Evolutionary conservation across 2,888 invertebrate genomes (phyloP).

Genomic region (Platycnemis pennipes): DNA sequence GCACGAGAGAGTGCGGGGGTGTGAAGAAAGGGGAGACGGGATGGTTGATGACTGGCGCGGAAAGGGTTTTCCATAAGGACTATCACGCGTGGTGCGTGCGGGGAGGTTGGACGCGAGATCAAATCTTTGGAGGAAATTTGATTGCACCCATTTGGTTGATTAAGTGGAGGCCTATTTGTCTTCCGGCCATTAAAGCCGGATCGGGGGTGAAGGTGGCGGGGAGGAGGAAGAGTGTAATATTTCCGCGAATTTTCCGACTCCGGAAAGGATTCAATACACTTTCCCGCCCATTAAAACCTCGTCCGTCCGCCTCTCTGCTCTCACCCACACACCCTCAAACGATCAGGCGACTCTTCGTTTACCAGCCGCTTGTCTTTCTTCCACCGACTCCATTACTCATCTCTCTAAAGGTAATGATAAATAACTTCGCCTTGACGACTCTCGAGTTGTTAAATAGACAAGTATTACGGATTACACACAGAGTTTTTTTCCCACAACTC

Average conservation of each 20-base stretch:
- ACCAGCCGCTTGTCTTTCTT: neutral
- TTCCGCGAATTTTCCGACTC: slow-evolving; percentile 53
- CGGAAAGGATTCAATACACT: slow-evolving; percentile 37
- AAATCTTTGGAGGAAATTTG: slow-evolving; percentile 68
- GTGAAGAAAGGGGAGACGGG: neutral
- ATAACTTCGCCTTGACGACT: neutral
- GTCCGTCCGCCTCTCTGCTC: neutral
- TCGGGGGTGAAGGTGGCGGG: neutral
- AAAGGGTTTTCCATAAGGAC: slow-evolving; percentile 39
- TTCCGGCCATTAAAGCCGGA: slow-evolving; percentile 65
- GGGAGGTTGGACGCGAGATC: slow-evolving; percentile 65
- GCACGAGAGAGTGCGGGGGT: neutral
- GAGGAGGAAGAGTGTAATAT: neutral
- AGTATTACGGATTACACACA: neutral
- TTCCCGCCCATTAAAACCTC: neutral
- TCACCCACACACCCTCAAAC: neutral
- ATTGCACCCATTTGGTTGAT: slow-evolving; percentile 66
- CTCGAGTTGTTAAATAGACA: neutral
- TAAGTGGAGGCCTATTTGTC: slow-evolving; percentile 64
- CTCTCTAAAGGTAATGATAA: neutral
- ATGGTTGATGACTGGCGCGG: slow-evolving; percentile 4
- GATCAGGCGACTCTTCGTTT: neutral
- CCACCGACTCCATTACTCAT: neutral
- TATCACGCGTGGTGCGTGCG: slow-evolving; percentile 38
- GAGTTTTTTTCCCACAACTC: neutral